Conservation (phyloP, 2,797 vertebrate genomes). For the Schizopygopsis malacanthus region DNA sequence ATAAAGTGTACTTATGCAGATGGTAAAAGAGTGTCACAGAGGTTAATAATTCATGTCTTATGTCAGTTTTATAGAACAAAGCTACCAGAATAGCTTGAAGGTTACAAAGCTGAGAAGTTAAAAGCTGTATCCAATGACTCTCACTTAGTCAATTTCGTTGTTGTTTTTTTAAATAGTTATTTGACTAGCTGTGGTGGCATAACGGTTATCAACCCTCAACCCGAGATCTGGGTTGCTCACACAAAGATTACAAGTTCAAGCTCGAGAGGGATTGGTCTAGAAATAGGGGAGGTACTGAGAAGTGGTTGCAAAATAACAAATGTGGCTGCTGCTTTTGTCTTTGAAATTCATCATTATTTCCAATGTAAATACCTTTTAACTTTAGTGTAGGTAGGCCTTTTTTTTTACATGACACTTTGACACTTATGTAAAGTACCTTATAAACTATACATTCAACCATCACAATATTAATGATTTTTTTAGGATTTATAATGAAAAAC, state of each 20-base stretch:
- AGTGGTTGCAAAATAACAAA: not conserved
- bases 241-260: not conserved
- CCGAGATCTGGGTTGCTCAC: not conserved
- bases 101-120: not conserved
- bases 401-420: not conserved
- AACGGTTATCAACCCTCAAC: not conserved
- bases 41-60: not conserved
- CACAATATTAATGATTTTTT: not conserved
- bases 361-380: not conserved
- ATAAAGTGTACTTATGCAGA: not conserved
- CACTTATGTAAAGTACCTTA: not conserved
- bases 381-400: not conserved
- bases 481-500: no score
- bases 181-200: not conserved
- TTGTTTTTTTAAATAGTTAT: not conserved
- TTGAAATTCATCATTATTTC: not conserved
- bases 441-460: not conserved
- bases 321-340: not conserved
- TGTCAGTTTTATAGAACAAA: not conserved
- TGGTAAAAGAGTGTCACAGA: not conserved
- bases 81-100: not conserved
- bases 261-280: not conserved
- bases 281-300: not conserved
- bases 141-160: not conserved
- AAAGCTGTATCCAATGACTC: not conserved